Conservation (phyloP, 1,140 invertebrate species). For the Philotrypesis tridentata region DNA sequence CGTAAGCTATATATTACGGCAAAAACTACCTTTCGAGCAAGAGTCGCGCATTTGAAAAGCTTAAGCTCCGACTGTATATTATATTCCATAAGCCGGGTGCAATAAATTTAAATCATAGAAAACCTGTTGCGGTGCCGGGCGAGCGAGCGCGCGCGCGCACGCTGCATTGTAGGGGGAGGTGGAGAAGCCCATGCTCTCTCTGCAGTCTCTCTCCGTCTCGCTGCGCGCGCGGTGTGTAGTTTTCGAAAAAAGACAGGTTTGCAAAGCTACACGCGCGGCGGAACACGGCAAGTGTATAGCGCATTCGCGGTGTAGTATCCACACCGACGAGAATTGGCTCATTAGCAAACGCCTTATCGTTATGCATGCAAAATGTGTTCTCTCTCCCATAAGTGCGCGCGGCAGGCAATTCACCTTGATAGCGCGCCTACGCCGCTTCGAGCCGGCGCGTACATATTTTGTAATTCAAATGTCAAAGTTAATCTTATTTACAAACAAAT, state of each 20-base stretch:
- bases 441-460: not conserved
- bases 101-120: not conserved
- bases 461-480: conserved; percentile 3
- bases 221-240: not conserved
- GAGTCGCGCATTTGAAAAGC: not conserved
- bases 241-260: conserved; percentile 14
- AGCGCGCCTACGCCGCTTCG: conserved; percentile 12
- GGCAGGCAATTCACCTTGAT: conserved; percentile 22
- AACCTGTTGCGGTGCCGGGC: not conserved
- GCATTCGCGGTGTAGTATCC: not conserved
- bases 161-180: not conserved
- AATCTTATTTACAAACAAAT: not conserved
- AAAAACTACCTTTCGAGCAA: not conserved
- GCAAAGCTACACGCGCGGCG: conserved; percentile 4
- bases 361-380: not conserved
- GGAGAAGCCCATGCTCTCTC: not conserved
- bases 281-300: not conserved
- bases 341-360: conserved; percentile 24
- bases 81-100: not conserved
- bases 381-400: not conserved
- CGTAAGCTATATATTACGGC: not conserved
- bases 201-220: not conserved
- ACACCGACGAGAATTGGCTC: conserved; percentile 2
- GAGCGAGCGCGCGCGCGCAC: not conserved
- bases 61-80: not conserved